A percentile compares a stretch with the other conserved stretches of the same genome.
phyloP scores from a whole-genome alignment of 2,888 invertebrate genomes.

The Andrena dorsata region DNA sequence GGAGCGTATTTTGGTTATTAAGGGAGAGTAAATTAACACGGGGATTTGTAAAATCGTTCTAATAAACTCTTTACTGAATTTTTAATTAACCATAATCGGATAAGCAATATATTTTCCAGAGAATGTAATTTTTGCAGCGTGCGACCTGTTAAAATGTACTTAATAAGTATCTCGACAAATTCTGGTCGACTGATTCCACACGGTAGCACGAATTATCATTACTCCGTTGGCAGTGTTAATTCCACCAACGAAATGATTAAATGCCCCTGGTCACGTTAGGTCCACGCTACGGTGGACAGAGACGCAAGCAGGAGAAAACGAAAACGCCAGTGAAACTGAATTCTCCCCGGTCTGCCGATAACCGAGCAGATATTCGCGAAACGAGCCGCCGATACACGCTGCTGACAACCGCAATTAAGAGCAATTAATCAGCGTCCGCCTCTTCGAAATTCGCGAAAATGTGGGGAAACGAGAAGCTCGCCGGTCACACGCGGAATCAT shows the following conservation, averaged over 20 bases:
- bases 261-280: constrained; percentile 54
- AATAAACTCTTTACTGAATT: neutral
- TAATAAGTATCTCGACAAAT: constrained; percentile 11
- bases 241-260: constrained; percentile 77
- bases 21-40: too few relatives aligned
- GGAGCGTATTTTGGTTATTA: neutral
- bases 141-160: constrained; percentile 16
- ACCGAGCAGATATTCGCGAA: neutral
- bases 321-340: constrained; percentile 33
- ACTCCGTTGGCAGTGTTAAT: constrained; percentile 72
- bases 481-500: neutral
- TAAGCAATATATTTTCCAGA: too few relatives aligned
- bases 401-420: constrained; percentile 26
- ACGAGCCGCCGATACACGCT: neutral
- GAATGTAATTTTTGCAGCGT: neutral
- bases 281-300: constrained; percentile 36
- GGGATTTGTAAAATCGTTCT: neutral
- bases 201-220: constrained; percentile 66
- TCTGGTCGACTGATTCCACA: constrained; percentile 27
- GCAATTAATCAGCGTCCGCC: constrained; percentile 32
- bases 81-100: neutral
- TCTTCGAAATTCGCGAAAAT: neutral
- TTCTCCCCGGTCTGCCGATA: constrained; percentile 6
- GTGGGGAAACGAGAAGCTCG: neutral
- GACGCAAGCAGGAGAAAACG: constrained; percentile 31